phyloP scores from a whole-genome alignment of 2,113 vertebrate species.

The Dicrurus megarhynchus region DNA sequence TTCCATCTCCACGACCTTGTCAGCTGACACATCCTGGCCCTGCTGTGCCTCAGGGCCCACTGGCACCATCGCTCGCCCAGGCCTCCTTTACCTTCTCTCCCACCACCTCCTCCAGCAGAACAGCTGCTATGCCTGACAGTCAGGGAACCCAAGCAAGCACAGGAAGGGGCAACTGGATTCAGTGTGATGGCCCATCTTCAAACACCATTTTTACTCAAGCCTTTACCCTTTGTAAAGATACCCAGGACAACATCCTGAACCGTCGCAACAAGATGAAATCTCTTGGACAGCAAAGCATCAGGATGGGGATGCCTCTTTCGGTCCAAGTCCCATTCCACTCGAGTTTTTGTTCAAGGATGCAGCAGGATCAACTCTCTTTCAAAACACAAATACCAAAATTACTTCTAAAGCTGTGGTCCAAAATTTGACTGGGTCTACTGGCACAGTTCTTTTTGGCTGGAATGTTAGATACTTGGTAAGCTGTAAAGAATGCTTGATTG shows the following conservation, averaged over 20 bases:
- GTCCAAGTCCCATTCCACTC: neutral
- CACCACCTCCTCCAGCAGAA: neutral
- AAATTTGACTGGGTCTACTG: neutral
- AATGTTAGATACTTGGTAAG: neutral
- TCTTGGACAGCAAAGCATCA: neutral
- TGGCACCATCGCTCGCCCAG: neutral
- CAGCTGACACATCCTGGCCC: accelerated
- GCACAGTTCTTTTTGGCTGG: neutral
- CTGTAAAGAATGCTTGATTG: neutral
- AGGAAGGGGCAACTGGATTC: neutral
- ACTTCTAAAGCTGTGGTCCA: neutral
- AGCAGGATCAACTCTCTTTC: neutral
- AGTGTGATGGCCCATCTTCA: neutral
- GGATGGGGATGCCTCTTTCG: neutral
- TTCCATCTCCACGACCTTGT: neutral
- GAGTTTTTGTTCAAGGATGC: neutral
- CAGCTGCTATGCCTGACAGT: neutral
- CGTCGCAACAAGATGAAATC: neutral
- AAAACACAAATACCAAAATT: neutral
- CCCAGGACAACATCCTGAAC: neutral
- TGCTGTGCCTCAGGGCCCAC: neutral
- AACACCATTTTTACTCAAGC: neutral
- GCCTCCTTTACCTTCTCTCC: neutral
- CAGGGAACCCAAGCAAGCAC: neutral
- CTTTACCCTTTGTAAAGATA: neutral